Base-by-base conservation (phyloP, 2,797 vertebrate genomes). In the Syndactyla subalaris region DNA sequence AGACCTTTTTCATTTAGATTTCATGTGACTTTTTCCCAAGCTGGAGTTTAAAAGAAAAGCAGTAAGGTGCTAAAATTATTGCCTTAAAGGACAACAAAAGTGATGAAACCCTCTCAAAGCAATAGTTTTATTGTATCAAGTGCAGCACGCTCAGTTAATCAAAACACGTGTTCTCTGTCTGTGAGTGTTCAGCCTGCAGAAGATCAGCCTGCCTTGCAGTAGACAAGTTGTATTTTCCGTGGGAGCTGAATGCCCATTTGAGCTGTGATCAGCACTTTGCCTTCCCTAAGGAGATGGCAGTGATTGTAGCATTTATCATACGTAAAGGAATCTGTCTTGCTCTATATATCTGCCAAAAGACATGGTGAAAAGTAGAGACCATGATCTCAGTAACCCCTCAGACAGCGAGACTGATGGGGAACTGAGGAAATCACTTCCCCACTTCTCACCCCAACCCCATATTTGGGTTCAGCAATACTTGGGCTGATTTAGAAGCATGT, bases 271-370 rank as follows among this genome's bases (percentile, higher is more conserved):
- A 96, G 95, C 95, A 95, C 45, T 96, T 85, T 89, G 79, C 82
- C 61, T 90, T 94, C 95, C 95, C 95, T 84, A 67, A 76, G 95
- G 95, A 96, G 89, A 79, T 73, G 86, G 76, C 83, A 81, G 76
- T 76, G 95, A 94, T 95, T 92, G 87, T 94, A 92, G 92, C 92
- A 71, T 94, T 97, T 97, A 93, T 97, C 93, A 84, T 49, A 66
- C 72, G 62, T 86, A 88, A 93, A 89, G 51, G 66, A 76, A 88
- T 96, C 76, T 95, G 93, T 88, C 90, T 81, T 63, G 34, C 82
- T 83, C 85, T 70, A 36, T 86, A 9, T 72, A 78, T 91, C 82
- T 88, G 59, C 76, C 85, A 88, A 70, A 76, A 92, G 41, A 77
- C 46, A 32, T 7, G 6, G 38, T 92, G 85, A 82, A 52, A 81